phyloP scores from a whole-genome alignment of 2,888 invertebrate genomes.

The Molorchus minor region DNA sequence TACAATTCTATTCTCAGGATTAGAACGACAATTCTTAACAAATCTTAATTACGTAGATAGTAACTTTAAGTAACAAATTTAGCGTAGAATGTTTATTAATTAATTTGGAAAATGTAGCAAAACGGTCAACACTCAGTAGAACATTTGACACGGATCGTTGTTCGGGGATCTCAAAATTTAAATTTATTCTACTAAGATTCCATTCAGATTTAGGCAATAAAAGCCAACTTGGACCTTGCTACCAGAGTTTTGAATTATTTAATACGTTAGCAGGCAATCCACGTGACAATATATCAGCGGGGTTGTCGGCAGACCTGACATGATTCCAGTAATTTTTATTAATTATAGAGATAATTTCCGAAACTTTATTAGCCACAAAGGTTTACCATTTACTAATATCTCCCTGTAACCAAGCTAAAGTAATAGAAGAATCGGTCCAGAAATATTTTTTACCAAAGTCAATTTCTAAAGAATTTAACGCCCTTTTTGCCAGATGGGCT shows the following conservation, averaged over 20 bases:
- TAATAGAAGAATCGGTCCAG: slow-evolving; percentile 2
- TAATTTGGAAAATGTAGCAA: not conserved
- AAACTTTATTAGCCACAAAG: slow-evolving; percentile 1
- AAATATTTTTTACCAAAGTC: slow-evolving; percentile 2
- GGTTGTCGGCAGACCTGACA: slow-evolving; percentile 1
- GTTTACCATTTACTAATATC: not conserved
- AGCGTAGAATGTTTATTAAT: slow-evolving; percentile 9
- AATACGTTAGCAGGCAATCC: not conserved
- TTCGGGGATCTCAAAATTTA: slow-evolving; percentile 6
- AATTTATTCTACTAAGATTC: not conserved
- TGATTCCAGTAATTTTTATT: slow-evolving; percentile 6
- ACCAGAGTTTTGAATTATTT: not conserved
- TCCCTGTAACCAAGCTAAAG: not conserved
- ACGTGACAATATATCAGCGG: slow-evolving; percentile 2
- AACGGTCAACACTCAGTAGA: not conserved
- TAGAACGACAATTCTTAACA: not conserved
- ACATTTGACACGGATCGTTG: not conserved
- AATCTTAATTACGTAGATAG: slow-evolving; percentile 4
- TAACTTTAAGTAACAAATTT: not conserved
- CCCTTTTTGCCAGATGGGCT: not conserved
- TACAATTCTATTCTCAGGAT: not conserved
- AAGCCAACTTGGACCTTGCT: not conserved
- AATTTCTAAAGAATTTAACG: not conserved
- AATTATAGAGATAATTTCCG: not conserved
- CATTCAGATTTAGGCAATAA: not conserved